Conservation (phyloP, 2,888 invertebrate species). For the Euzetes globulus region DNA sequence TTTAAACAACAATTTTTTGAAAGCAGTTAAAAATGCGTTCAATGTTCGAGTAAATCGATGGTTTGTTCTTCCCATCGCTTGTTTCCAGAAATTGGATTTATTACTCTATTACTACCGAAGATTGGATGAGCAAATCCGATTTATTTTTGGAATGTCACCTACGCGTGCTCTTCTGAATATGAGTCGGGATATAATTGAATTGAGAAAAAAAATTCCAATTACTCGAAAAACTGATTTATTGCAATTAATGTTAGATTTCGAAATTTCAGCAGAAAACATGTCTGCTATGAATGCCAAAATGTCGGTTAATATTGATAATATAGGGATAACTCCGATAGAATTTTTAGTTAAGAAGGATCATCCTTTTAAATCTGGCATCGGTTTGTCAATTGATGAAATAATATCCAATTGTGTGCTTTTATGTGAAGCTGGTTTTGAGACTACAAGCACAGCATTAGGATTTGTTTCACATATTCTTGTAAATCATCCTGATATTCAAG, state of each 20-base stretch:
- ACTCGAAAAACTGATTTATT: constrained; percentile 31
- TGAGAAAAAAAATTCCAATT: constrained; percentile 5
- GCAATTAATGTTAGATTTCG: constrained; percentile 33
- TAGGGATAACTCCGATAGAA: not conserved
- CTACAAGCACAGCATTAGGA: constrained; percentile 40
- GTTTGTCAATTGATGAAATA: constrained; percentile 33
- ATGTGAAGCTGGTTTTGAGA: constrained; percentile 39
- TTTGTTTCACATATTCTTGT: constrained; percentile 39
- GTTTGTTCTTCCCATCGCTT: not conserved
- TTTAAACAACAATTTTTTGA: constrained; percentile 35
- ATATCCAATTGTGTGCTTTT: constrained; percentile 32
- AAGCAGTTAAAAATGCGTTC: constrained; percentile 28
- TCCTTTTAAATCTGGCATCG: not conserved
- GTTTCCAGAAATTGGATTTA: constrained; percentile 29
- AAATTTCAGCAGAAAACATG: constrained; percentile 19
- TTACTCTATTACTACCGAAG: constrained; percentile 31
- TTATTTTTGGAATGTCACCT: not conserved
- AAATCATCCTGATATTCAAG: constrained; percentile 39
- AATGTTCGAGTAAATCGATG: not conserved
- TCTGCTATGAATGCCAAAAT: constrained; percentile 1
- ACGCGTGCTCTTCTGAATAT: not conserved
- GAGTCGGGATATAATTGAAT: not conserved
- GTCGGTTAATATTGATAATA: not conserved
- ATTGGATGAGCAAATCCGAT: not conserved
- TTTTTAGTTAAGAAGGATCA: not conserved